These are phyloP conservation scores for Daboia siamensis DNA, from an alignment of 2,113 vertebrate genomes.

Conservation along the genomic window DNA sequence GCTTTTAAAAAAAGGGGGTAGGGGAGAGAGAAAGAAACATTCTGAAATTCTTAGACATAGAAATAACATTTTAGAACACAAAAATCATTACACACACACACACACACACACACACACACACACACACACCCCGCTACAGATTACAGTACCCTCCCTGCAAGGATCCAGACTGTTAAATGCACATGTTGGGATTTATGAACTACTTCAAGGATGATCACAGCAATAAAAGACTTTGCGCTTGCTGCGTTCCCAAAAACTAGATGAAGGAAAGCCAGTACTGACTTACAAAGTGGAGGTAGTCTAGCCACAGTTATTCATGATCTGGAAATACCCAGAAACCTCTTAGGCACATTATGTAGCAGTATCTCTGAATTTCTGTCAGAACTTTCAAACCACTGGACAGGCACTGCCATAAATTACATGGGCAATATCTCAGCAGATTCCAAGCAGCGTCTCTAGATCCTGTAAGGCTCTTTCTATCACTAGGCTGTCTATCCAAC, in stretches of 20 bases:
- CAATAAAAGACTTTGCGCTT: neutral
- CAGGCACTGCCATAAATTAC: neutral
- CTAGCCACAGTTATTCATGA: too few species aligned
- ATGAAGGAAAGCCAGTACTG: too few species aligned
- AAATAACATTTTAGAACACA: neutral
- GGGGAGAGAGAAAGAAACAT: neutral
- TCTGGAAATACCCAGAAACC: too few species aligned
- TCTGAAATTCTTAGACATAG: neutral
- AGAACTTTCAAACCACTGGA: neutral
- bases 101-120: too few species aligned
- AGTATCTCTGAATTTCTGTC: too few species aligned
- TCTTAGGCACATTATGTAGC: too few species aligned
- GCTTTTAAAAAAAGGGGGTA: slow-evolving; percentile 56
- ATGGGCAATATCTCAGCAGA: neutral
- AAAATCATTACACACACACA: neutral
- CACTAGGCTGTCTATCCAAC: too few species aligned
- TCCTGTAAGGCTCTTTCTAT: too few species aligned
- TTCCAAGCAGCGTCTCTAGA: neutral
- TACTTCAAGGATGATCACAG: neutral
- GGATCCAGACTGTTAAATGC: neutral
- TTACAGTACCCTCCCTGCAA: neutral
- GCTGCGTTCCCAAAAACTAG: neutral
- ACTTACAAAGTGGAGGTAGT: too few species aligned
- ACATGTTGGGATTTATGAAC: neutral
- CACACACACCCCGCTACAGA: neutral